A percentile compares a stretch with the other conserved stretches of the same genome.
Evolutionary conservation across 2,797 vertebrate genomes (phyloP).

Genomic region (Thripadectes ignobilis): DNA sequence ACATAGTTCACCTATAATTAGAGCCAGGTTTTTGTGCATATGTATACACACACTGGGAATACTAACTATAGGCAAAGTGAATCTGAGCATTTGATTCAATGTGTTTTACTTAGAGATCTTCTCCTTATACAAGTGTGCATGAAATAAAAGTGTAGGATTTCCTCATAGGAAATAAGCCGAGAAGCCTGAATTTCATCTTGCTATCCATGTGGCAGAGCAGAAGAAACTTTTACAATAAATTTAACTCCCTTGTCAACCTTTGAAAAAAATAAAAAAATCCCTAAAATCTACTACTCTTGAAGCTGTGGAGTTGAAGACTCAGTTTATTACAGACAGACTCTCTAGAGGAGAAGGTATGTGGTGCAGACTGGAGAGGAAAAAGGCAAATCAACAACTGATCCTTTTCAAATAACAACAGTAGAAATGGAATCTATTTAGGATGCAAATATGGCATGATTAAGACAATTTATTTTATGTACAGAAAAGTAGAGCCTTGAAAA

Average conservation of each 20-base stretch:
- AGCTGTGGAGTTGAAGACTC: neutral
- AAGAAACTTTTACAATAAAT: neutral
- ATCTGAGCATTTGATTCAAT: neutral
- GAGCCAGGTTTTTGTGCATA: neutral
- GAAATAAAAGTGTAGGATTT: neutral
- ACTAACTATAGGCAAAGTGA: neutral
- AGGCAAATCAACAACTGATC: neutral
- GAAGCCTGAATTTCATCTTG: neutral
- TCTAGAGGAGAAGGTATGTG: neutral
- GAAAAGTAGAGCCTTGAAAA: neutral
- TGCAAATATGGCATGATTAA: conserved; percentile 7
- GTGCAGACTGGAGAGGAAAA: neutral
- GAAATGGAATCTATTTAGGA: neutral
- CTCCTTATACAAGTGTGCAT: neutral
- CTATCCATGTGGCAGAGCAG: neutral
- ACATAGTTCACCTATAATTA: neutral
- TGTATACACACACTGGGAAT: neutral
- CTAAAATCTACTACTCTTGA: neutral
- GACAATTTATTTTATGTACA: neutral
- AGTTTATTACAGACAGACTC: neutral
- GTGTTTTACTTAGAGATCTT: neutral
- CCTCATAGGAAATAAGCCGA: neutral
- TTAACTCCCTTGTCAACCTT: neutral
- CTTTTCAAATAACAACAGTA: neutral
- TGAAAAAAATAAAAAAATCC: neutral